Evolutionary conservation across 2,797 vertebrate genomes (phyloP).

Genomic region (Diplodus puntazzo): DNA sequence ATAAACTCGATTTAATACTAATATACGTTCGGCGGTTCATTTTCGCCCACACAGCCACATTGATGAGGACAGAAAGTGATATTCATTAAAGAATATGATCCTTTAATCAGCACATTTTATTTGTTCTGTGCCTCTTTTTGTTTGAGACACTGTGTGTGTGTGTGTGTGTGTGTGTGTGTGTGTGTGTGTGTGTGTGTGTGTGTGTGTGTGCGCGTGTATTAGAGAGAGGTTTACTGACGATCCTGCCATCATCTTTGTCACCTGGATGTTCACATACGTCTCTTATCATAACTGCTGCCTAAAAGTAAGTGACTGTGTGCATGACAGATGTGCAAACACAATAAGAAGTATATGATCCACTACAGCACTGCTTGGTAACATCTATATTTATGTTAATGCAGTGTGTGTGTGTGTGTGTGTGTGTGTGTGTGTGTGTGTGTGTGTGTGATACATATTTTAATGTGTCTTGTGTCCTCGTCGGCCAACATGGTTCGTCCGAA

Average conservation of each 20-base stretch:
- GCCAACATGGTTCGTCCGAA: background rate
- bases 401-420: too few relatives aligned
- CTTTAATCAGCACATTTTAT: background rate
- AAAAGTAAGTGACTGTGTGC: constrained; percentile 20
- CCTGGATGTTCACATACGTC: background rate
- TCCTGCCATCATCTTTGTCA: background rate
- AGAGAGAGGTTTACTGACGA: background rate
- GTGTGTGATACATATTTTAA: background rate
- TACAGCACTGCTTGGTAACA: background rate
- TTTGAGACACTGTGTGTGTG: background rate
- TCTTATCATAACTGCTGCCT: background rate
- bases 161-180: background rate
- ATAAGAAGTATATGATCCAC: background rate
- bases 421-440: too few relatives aligned
- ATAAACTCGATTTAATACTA: constrained; percentile 44
- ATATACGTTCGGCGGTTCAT: constrained; percentile 16
- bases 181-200: too few relatives aligned
- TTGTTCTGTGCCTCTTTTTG: background rate
- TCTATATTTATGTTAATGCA: background rate
- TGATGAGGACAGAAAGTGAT: background rate
- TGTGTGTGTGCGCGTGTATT: background rate
- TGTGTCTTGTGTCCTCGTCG: background rate
- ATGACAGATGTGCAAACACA: constrained; percentile 28
- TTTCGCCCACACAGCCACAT: constrained; percentile 11
- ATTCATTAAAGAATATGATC: background rate